Conservation (phyloP, 2,797 vertebrate species). For the Mallotus villosus region DNA sequence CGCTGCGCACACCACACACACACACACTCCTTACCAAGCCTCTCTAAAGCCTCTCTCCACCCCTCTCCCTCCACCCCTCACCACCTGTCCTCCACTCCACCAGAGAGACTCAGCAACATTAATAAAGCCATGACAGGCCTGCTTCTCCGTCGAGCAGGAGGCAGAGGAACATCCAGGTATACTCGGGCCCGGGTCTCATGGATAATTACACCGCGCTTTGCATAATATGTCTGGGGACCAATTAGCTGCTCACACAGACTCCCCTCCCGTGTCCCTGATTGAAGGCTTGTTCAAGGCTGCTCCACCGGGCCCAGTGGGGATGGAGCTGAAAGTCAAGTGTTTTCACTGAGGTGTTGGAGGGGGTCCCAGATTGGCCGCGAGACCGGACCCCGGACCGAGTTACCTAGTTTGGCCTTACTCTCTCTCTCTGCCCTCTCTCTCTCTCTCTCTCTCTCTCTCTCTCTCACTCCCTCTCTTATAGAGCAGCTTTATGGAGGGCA, state of each 20-base stretch:
- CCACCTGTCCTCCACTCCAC: too few relatives aligned
- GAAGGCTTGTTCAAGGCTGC: constrained; percentile 1
- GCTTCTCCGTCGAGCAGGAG: background rate
- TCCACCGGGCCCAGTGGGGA: background rate
- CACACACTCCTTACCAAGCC: background rate
- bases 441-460: constrained; percentile 4
- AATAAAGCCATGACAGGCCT: background rate
- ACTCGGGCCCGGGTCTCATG: constrained; percentile 2
- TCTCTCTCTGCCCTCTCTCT: background rate
- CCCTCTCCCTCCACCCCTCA: background rate
- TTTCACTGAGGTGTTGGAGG: constrained; percentile 32
- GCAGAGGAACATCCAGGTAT: background rate
- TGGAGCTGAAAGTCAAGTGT: constrained; percentile 18
- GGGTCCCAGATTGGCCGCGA: constrained; percentile 30
- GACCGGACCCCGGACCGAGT: constrained; percentile 30
- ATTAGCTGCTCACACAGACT: constrained; percentile 14
- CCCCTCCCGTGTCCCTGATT: background rate
- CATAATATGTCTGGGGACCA: constrained; percentile 16
- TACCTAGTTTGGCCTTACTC: background rate
- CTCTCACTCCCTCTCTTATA: constrained; percentile 35
- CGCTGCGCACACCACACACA: background rate
- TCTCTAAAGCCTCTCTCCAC: background rate
- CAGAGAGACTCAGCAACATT: background rate
- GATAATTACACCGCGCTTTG: background rate
- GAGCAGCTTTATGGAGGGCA: constrained; percentile 51